Base-by-base conservation (phyloP, 2,888 invertebrate genomes). In the Leptogaster cylindrica region DNA sequence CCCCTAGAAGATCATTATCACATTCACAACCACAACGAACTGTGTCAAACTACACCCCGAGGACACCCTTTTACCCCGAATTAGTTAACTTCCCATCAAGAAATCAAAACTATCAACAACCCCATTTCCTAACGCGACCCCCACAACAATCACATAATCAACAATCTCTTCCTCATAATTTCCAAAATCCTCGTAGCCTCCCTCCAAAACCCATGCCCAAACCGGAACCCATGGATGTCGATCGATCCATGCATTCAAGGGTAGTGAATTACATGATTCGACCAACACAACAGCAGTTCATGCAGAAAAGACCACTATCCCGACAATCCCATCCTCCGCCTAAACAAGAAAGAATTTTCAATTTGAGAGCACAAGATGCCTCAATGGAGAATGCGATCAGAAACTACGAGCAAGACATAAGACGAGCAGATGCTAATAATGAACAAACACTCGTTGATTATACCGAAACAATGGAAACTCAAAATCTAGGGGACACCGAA, bases 211-310 rank as follows among this genome's bases (percentile, higher is more conserved):
- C 55, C 8, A 41, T 44, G 27, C 69, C 52, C 28, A 31, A 27
- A 14, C 63, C 70, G 20, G 66, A 66, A 52, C 70, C 68, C 1
- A 70, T 70, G 64, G 69, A 71, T 3, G 23, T 70, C 1, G 67
- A 70, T 20, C 55, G 23, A 3, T 67, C 64, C n/a, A 12, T 69
- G 1, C 51, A 55, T 18, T 64, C 67, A 7, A 67, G 55, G 7
- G 61, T 52, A 2, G 25, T 71, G 5, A 69, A 71, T 61, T 67
- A 68, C 4, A 66, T 67, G 41, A 68, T 68, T 31, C 39, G 67
- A 33, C 64, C 31, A 8, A 12, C 16, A n/a, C 33, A 3, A 5
- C 2, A 23, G 10, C 2, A 14, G n/a, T n/a, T n/a, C 12, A 6
- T 3, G 1, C 44, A 1, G 3, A 61, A 63, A 41, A 50, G 61